Conservation (phyloP, 2,888 invertebrate species). For the Onchidella celtica region DNA sequence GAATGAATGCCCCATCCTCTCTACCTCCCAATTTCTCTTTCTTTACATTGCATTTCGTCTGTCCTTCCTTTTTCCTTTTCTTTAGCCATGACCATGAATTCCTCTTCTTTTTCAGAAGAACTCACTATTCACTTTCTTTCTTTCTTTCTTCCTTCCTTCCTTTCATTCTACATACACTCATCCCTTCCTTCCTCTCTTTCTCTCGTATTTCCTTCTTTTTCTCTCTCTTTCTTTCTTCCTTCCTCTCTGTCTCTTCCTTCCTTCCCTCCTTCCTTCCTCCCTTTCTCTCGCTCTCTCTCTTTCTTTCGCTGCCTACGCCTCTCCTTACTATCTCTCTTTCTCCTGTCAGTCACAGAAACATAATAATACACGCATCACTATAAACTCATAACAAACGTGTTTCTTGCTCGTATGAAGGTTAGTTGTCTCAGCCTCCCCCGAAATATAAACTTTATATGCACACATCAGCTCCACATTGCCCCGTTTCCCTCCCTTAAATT, state of each 20-base stretch:
- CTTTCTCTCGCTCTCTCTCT: not conserved
- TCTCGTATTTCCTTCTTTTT: not conserved
- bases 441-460: too few species aligned
- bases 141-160: not conserved
- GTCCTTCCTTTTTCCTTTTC: not conserved
- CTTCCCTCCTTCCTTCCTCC: too few species aligned
- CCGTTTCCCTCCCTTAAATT: too few species aligned
- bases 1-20: too few species aligned
- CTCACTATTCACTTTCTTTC: not conserved
- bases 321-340: not conserved
- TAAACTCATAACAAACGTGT: too few species aligned
- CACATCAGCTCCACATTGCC: too few species aligned
- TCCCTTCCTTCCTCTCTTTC: constrained; percentile 2
- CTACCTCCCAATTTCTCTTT: too few species aligned
- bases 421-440: not conserved
- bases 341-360: too few species aligned
- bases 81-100: too few species aligned
- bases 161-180: not conserved
- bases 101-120: too few species aligned
- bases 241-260: not conserved
- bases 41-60: not conserved
- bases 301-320: not conserved
- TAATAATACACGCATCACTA: too few species aligned
- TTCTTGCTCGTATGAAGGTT: not conserved
- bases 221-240: constrained; percentile 16